Evolutionary conservation across 1,140 invertebrate species (phyloP), one percentile per base, ranked within the genome.

Genomic region (Homarus americanus): DNA sequence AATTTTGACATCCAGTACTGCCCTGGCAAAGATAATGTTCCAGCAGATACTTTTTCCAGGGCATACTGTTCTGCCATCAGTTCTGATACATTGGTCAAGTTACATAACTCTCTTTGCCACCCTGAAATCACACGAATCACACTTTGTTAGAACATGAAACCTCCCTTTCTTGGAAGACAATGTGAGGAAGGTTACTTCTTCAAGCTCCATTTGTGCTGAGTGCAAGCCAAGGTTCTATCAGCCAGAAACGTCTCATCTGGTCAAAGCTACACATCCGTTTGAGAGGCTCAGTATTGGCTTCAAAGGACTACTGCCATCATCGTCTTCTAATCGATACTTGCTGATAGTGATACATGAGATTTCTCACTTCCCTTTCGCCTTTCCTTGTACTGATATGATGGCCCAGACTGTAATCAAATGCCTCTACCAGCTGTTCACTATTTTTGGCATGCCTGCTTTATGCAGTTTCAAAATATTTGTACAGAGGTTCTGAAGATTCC

Each of bases 371-470:
- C 53, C 66, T 75, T 87, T 87, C 12, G 1, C 36, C 32, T 87
- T 1, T 87, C 72, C 53, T 2, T 84, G 53, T 3, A 49, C 10
- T 17, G 2, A 69, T 73, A 75, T 79, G 82, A n/a, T 34, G 10
- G 15, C 82, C 34, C 1, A 15, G 15, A 72, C 82, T 10, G 32
- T 84, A 24, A 84, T 38, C 36, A 24, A 12, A 10, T 78, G 82
- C 7, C 82, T 78, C 7, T 1, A 10, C 34, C 40, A 84, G 5
- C 36, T 84, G 2, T 78, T 84, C 32, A 12, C 82, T 1, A 2
- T 78, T 75, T 84, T 84, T 84, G 82, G 82, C 1, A 63, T 84
- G 82, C 82, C 82, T 3, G 36, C 1, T 20, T 75, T 80, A n/a
- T n/a, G n/a, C n/a, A n/a, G n/a, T n/a, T n/a, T n/a, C n/a, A n/a